Evolutionary conservation across 2,113 vertebrate species (phyloP).

Genomic region (Corapipo altera): DNA sequence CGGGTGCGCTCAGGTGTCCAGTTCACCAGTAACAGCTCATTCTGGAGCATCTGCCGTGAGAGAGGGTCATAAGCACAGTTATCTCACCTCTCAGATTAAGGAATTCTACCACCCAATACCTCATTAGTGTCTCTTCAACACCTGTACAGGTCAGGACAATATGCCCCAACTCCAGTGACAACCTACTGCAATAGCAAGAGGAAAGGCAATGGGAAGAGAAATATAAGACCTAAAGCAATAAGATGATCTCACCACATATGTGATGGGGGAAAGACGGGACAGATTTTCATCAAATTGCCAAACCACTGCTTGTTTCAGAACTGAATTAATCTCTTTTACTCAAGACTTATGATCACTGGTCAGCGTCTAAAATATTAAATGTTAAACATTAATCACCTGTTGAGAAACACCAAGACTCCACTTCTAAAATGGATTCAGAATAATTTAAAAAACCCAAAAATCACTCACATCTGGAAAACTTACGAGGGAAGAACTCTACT

Average conservation of each 20-base stretch:
- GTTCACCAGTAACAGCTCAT: not conserved
- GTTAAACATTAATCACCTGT: not conserved
- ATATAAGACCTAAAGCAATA: not conserved
- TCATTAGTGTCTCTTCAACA: not conserved
- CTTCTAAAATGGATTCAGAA: not conserved
- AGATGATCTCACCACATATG: not conserved
- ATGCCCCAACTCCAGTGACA: not conserved
- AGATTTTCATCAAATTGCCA: not conserved
- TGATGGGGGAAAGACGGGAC: not conserved
- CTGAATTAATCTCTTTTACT: not conserved
- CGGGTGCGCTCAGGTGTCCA: rapidly evolving
- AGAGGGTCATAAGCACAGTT: not conserved
- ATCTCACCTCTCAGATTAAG: not conserved
- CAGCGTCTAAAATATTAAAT: not conserved
- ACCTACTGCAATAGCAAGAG: not conserved
- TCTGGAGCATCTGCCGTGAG: not conserved
- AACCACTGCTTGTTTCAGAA: not conserved
- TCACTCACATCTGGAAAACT: not conserved
- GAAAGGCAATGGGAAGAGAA: not conserved
- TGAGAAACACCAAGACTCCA: not conserved
- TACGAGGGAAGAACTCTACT: not conserved
- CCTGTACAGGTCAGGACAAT: not conserved
- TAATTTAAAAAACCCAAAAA: not conserved
- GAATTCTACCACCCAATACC: not conserved
- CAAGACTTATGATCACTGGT: not conserved